Base-by-base conservation (phyloP, 2,888 invertebrate genomes). In the Drosophila affinis region DNA sequence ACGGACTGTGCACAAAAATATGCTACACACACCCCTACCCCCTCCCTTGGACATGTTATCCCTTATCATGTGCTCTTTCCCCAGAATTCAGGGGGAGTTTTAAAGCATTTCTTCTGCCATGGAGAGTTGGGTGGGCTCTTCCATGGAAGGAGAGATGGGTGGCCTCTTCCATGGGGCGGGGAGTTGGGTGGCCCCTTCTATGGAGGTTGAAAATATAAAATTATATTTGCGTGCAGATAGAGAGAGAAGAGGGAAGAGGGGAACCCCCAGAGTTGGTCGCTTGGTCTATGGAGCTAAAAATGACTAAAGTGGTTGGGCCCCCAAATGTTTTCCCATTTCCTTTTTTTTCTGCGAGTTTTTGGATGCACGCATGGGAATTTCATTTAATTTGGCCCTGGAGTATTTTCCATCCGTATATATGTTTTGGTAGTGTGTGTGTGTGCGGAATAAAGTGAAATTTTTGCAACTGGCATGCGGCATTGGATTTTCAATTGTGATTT, bases 381-480 rank as follows among this genome's bases (percentile, higher is more conserved):
- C 56, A 77, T 62, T 86, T 61, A 62, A 63, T 71, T 77, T 65
- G 62, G 44, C 53, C 62, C 7, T 24, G 29, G 45, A 48, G 54
- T n/a, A 39, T 39, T 39, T 39, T 7, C 3, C 39, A 9, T 9
- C 7, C 29, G n/a, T n/a, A 39, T n/a, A 39, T 39, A 6, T 56
- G 63, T 76, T 69, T 44, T 58, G 47, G 46, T 24, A n/a, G 48
- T 12, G 29, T 32, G 27, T 47, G 48, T 12, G 29, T 24, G 47
- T 17, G 52, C 48, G 14, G 3, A 14, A 14, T 48, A 48, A 55
- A 62, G 69, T 55, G 62, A 62, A 61, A 62, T 53, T 56, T 24
- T 44, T 69, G 48, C 44, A 56, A 55, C 57, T 57, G 45, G 67
- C 69, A 68, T 46, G 32, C 27, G 51, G 46, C 51, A 12, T 34